Conservation (phyloP, 2,888 invertebrate species). For the Volucella zonaria region DNA sequence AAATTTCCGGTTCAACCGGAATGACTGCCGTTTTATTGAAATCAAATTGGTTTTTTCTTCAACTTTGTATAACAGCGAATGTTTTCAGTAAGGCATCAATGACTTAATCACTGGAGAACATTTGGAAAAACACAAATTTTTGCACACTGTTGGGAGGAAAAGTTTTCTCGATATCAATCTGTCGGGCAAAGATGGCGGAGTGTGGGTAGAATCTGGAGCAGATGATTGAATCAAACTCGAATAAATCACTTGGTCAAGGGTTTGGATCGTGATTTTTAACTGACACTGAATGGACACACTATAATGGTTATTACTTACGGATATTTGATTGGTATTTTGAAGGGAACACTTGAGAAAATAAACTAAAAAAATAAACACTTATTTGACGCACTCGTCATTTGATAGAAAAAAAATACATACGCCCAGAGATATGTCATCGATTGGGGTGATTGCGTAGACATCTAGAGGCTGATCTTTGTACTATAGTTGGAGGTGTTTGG, state of each 20-base stretch:
- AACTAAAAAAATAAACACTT: conserved; percentile 73
- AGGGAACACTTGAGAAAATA: conserved; percentile 60
- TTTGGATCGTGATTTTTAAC: neutral
- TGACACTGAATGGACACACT: conserved; percentile 43
- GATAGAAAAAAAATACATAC: conserved; percentile 68
- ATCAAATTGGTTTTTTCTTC: neutral
- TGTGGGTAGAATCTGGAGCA: conserved; percentile 63
- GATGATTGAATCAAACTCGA: conserved; percentile 56
- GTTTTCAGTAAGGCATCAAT: conserved; percentile 7
- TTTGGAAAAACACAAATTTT: conserved; percentile 33
- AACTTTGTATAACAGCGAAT: neutral
- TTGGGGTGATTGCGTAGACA: conserved; percentile 44
- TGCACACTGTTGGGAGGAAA: conserved; percentile 22
- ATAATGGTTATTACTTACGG: conserved; percentile 65
- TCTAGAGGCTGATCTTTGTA: conserved; percentile 47
- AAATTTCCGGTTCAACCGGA: conserved; percentile 72
- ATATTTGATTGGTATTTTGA: conserved; percentile 54
- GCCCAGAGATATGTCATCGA: conserved; percentile 74
- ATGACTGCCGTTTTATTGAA: conserved; percentile 33
- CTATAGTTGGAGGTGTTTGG: conserved; percentile 33
- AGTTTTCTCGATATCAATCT: conserved; percentile 30
- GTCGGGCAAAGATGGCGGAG: conserved; percentile 68
- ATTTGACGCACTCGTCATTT: conserved; percentile 67
- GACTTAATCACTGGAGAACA: neutral
- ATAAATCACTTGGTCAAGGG: conserved; percentile 34